phyloP scores from a whole-genome alignment of 2,797 vertebrate genomes.

The Denticeps clupeoides region DNA sequence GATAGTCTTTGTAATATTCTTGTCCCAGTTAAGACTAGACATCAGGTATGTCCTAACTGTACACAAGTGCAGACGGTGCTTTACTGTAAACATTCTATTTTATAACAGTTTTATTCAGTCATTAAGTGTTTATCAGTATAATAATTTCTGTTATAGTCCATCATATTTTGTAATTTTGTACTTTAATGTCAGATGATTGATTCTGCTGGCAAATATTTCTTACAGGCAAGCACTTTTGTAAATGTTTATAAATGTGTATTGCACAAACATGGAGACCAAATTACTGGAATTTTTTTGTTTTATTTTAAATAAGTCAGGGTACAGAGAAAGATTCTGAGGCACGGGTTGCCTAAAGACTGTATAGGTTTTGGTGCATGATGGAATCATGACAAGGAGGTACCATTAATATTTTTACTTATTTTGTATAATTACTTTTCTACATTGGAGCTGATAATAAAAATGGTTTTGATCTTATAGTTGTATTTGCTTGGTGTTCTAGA shows the following conservation, averaged over 20 bases:
- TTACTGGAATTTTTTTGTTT: slow-evolving; percentile 40
- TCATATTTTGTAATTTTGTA: no score
- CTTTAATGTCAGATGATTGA: not conserved
- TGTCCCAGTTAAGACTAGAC: slow-evolving; percentile 40
- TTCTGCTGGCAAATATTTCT: slow-evolving; percentile 35
- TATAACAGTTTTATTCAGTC: no score
- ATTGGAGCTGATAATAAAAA: slow-evolving; percentile 47
- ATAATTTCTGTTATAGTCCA: no score
- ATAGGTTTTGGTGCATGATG: slow-evolving; percentile 66
- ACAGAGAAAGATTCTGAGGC: slow-evolving; percentile 67
- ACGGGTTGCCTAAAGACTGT: slow-evolving; percentile 78
- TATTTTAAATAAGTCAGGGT: slow-evolving; percentile 48
- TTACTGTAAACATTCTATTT: slow-evolving; percentile 21
- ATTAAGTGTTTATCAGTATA: no score
- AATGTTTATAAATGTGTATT: slow-evolving; percentile 41
- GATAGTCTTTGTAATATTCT: slow-evolving; percentile 32
- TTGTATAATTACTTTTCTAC: slow-evolving; percentile 42
- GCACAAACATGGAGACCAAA: slow-evolving; percentile 43
- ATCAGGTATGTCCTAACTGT: slow-evolving; percentile 60
- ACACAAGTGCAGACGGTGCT: slow-evolving; percentile 37
- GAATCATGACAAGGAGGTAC: slow-evolving; percentile 61
- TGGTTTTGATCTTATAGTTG: slow-evolving; percentile 43
- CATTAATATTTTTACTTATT: slow-evolving; percentile 58
- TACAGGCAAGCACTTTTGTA: slow-evolving; percentile 48
- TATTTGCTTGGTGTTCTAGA: slow-evolving; percentile 54